phyloP scores from a whole-genome alignment of 2,888 invertebrate species.

The Drosophila lacicola region DNA sequence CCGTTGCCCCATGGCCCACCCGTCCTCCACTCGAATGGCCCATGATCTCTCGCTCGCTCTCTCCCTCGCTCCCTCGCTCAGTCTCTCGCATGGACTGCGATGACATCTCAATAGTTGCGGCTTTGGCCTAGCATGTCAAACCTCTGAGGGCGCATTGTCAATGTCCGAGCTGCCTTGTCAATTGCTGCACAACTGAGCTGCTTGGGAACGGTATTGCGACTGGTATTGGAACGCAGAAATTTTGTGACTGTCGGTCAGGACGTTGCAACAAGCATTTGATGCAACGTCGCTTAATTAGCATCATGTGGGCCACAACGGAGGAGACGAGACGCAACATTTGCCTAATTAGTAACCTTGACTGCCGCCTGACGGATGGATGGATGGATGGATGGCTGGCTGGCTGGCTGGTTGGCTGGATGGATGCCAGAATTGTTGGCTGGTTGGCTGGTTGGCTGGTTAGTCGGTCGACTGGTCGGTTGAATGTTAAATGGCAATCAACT shows the following conservation, averaged over 20 bases:
- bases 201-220: constrained; percentile 14
- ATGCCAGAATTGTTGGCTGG: background rate
- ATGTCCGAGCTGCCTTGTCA: constrained; percentile 70
- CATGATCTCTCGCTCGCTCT: constrained; percentile 1
- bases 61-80: background rate
- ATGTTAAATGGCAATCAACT: constrained; percentile 56
- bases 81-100: constrained; percentile 41
- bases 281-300: constrained; percentile 77
- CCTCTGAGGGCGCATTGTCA: constrained; percentile 73
- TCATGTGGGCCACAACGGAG: constrained; percentile 39
- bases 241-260: constrained; percentile 28
- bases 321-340: constrained; percentile 45
- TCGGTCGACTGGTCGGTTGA: constrained; percentile 17
- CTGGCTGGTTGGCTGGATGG: constrained; percentile 18
- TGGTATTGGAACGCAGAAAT: constrained; percentile 55
- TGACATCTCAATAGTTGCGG: constrained; percentile 76
- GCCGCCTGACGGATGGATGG: constrained; percentile 45
- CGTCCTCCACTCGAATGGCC: background rate
- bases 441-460: constrained; percentile 13
- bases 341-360: constrained; percentile 76
- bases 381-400: constrained; percentile 22
- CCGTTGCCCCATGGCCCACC: background rate
- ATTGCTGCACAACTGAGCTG: constrained; percentile 19
- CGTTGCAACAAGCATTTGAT: constrained; percentile 50
- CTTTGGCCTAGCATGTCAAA: constrained; percentile 67